A percentile compares a stretch with the other conserved stretches of the same genome.
phyloP scores from a whole-genome alignment of 2,113 vertebrate genomes.

The Nothobranchius kuhntae region DNA sequence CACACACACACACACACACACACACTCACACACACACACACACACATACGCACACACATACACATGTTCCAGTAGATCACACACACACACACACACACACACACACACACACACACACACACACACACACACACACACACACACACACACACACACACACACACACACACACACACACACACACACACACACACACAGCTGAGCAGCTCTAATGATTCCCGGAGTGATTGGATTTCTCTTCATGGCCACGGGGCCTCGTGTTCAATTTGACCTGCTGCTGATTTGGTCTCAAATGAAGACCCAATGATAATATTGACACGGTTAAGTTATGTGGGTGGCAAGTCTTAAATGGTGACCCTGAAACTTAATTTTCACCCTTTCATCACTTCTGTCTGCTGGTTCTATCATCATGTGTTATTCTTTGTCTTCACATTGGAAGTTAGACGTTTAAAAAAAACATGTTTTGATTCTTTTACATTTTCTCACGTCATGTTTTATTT shows the following conservation, averaged over 20 bases:
- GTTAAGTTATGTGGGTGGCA: constrained; percentile 10
- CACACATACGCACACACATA: too few relatives aligned
- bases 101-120: not conserved
- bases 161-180: not conserved
- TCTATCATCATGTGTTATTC: too few relatives aligned
- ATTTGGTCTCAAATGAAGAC: constrained; percentile 48
- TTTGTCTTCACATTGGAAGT: too few relatives aligned
- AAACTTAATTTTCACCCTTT: not conserved
- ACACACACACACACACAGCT: constrained; percentile 18
- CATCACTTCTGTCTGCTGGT: not conserved
- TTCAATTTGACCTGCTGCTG: constrained; percentile 35
- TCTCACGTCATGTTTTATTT: too few relatives aligned
- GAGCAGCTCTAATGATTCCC: constrained; percentile 49
- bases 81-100: constrained; percentile 12
- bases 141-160: too few relatives aligned
- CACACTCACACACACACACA: not conserved
- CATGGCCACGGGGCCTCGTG: constrained; percentile 51
- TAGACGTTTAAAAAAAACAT: too few relatives aligned
- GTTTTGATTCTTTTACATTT: too few relatives aligned
- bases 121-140: constrained; percentile 1
- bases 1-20: too few relatives aligned
- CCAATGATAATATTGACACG: constrained; percentile 17
- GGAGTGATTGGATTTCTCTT: constrained; percentile 62
- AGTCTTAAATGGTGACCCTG: constrained; percentile 9
- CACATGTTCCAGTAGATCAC: too few relatives aligned